These are phyloP conservation scores for Pygoscelis antarcticus DNA, from an alignment of 2,113 vertebrate species.

Conservation along the genomic window DNA sequence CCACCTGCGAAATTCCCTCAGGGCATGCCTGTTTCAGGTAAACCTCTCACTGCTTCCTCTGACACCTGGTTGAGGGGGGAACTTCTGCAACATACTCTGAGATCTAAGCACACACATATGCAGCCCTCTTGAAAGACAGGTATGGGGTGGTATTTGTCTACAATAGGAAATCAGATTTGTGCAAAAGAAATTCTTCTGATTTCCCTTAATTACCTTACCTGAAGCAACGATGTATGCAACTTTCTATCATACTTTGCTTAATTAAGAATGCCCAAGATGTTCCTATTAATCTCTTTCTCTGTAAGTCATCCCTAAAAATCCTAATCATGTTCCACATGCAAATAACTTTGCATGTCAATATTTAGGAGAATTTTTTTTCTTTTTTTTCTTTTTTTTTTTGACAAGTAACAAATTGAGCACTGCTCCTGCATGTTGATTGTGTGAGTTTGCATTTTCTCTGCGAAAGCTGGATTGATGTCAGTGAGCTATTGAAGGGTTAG, in stretches of 20 bases:
- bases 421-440: background rate
- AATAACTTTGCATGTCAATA: background rate
- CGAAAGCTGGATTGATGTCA: background rate
- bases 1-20: background rate
- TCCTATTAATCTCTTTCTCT: background rate
- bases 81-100: background rate
- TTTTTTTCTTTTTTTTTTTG: background rate
- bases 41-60: background rate
- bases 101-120: background rate
- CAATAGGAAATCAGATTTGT: background rate
- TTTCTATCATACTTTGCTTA: background rate
- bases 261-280: background rate
- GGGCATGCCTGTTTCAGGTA: background rate
- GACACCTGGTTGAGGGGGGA: background rate
- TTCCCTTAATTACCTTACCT: background rate
- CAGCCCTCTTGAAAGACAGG: background rate
- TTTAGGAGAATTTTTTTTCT: background rate
- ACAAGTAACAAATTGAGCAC: background rate
- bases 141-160: background rate
- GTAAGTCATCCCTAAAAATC: background rate
- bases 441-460: background rate
- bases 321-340: background rate
- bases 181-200: background rate
- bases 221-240: background rate
- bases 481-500: background rate